Evolutionary conservation across 2,113 vertebrate species (phyloP).

Genomic region (Platycercus adscitus): DNA sequence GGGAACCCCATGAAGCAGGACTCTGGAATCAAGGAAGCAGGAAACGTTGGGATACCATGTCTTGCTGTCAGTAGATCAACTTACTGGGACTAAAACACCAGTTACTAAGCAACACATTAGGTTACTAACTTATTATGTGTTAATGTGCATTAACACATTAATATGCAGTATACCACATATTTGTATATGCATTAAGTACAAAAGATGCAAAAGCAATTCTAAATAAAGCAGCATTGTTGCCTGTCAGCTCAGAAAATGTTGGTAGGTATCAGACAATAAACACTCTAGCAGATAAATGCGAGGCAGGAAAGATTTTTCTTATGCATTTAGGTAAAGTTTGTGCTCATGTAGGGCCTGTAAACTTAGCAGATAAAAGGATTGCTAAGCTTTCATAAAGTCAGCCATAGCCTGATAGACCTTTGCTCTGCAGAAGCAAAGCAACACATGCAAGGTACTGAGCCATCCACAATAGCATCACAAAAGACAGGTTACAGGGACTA

Average conservation of each 20-base stretch:
- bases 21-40: neutral
- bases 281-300: neutral
- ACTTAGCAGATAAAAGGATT: neutral
- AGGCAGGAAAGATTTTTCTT: neutral
- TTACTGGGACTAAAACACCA: neutral
- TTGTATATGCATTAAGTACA: neutral
- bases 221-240: neutral
- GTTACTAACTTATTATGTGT: neutral
- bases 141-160: neutral
- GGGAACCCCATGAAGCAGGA: neutral
- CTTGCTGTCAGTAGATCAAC: neutral
- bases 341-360: neutral
- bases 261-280: neutral
- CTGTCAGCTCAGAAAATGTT: neutral
- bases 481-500: neutral
- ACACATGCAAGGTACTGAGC: neutral
- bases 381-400: neutral
- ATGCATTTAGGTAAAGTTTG: neutral
- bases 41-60: neutral
- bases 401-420: neutral
- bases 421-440: neutral
- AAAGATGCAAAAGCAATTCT: neutral
- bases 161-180: neutral
- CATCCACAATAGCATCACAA: neutral
- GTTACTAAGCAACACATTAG: neutral